Conservation (phyloP, 2,113 vertebrate species). For the Rissa tridactyla region DNA sequence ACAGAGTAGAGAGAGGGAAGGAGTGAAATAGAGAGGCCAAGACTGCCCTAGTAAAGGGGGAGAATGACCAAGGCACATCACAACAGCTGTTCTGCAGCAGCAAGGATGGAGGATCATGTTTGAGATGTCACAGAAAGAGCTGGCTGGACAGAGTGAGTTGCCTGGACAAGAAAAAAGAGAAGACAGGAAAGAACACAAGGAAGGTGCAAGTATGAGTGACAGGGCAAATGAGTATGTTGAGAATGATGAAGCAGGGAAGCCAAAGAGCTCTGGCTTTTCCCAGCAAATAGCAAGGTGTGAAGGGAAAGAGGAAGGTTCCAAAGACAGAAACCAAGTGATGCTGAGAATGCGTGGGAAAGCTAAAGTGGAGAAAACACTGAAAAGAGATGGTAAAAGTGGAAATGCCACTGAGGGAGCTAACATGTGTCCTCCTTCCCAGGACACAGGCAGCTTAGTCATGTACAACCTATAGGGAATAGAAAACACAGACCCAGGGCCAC, state of each 20-base stretch:
- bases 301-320: neutral
- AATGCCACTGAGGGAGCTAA: neutral
- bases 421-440: neutral
- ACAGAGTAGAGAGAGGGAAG: neutral
- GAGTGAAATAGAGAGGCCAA: constrained; percentile 14
- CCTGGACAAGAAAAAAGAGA: constrained; percentile 19
- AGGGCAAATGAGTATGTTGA: neutral
- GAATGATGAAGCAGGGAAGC: neutral
- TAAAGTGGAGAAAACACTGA: neutral
- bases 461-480: neutral
- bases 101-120: neutral
- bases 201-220: neutral
- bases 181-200: constrained; percentile 12
- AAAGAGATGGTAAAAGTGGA: neutral
- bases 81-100: neutral
- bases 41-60: neutral
- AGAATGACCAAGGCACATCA: constrained; percentile 2
- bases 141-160: neutral
- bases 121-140: constrained; percentile 5
- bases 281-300: neutral
- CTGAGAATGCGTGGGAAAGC: neutral
- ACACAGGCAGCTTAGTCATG: neutral
- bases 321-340: neutral
- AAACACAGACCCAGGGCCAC: neutral
- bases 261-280: neutral